Evolutionary conservation across 2,888 invertebrate genomes (phyloP), one percentile per base, ranked within the genome.

Genomic region (Scaeva pyrastri): DNA sequence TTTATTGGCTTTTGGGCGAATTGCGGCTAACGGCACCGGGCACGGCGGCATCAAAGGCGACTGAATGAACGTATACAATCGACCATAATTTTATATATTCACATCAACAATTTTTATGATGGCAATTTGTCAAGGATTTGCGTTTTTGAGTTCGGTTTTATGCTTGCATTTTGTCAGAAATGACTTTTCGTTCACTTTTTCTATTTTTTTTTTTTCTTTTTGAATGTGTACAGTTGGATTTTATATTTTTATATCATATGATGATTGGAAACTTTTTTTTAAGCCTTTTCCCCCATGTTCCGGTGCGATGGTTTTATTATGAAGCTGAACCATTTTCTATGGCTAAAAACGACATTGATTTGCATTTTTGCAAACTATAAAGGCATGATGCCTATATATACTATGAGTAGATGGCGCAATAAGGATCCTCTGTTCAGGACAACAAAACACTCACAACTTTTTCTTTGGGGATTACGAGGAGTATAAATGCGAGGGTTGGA

Each of bases 41-140:
- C n/a, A n/a, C n/a, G n/a, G n/a, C n/a, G n/a, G n/a, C 52, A 52
- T 23, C 74, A 56, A 56, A 56, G 45, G 76, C 66, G 45, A 71
- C 72, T 64, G 85, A 74, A 86, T 76, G 82, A 82, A 74, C 64
- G 52, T 52, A 64, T 82, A 79, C 87, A 87, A 83, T 87, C 87
- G 78, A 79, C 86, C 75, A 82, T 81, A 88, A 86, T 74, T 75
- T 74, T 79, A 78, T 86, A 82, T 75, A 82, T 75, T 80, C 80
- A 88, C 87, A 87, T 80, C 88, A 79, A 76, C 76, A 76, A 81
- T 82, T 88, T 88, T 88, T 88, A 88, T 89, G 88, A 86, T 60
- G 88, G 88, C 88, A 86, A 88, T 88, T 88, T 88, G 88, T 88
- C 88, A 88, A 86, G 87, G 79, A 88, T 83, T 83, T 85, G 74